A percentile compares a stretch with the other conserved stretches of the same genome.
Evolutionary conservation across 2,113 vertebrate genomes (phyloP).

Genomic region (Steatornis caripensis): DNA sequence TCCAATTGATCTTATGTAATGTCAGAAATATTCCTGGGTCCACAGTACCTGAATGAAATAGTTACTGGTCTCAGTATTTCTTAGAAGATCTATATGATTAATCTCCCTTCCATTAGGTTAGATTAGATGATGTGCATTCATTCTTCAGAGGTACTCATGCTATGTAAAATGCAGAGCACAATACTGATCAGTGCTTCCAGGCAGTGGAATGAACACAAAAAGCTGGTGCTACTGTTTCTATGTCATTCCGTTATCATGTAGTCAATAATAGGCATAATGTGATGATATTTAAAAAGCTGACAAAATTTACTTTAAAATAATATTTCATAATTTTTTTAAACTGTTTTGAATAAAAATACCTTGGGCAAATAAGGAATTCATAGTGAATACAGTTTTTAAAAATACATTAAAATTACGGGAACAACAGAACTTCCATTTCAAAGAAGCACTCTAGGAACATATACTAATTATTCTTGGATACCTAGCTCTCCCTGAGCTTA

Average conservation of each 20-base stretch:
- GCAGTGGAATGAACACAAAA: not conserved
- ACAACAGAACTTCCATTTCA: not conserved
- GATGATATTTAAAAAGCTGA: conserved; percentile 26
- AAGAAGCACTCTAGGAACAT: not conserved
- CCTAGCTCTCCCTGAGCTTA: not conserved
- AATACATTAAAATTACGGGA: not conserved
- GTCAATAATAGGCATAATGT: not conserved
- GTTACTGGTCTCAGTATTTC: not conserved
- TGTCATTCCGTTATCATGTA: not conserved
- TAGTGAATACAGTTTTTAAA: not conserved
- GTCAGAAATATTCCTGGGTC: not conserved
- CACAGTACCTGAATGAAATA: not conserved
- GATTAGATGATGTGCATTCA: not conserved
- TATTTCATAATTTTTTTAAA: not conserved
- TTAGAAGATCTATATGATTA: not conserved
- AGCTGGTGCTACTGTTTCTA: not conserved
- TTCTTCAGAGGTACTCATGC: not conserved
- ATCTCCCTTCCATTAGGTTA: not conserved
- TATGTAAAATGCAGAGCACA: not conserved
- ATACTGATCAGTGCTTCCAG: not conserved
- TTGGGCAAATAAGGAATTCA: not conserved
- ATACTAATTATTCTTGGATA: not conserved
- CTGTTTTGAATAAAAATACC: not conserved
- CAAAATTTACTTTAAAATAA: not conserved
- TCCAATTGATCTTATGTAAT: not conserved